Evolutionary conservation across 2,888 invertebrate genomes (phyloP).

Genomic region (Drosophila lacicola): DNA sequence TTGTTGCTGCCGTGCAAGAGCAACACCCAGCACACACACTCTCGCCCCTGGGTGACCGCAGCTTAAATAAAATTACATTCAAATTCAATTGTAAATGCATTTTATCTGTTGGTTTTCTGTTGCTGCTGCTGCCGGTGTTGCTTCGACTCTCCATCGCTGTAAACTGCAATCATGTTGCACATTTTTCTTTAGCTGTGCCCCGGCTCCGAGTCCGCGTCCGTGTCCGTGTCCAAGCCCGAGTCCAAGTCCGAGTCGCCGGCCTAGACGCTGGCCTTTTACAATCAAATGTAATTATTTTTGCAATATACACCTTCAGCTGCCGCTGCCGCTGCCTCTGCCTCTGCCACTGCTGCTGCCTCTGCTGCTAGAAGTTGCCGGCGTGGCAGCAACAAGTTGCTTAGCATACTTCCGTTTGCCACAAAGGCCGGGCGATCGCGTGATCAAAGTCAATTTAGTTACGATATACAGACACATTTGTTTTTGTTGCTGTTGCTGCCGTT

Average conservation of each 20-base stretch:
- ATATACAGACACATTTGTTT: slow-evolving; percentile 82
- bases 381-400: slow-evolving; percentile 81
- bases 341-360: slow-evolving; percentile 21
- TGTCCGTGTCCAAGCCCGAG: slow-evolving; percentile 6
- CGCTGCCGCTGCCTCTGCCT: slow-evolving; percentile 18
- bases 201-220: slow-evolving; percentile 17
- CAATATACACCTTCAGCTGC: slow-evolving; percentile 81
- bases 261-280: slow-evolving; percentile 80
- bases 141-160: slow-evolving; percentile 60
- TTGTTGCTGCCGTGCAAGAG: slow-evolving; percentile 72
- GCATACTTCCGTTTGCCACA: slow-evolving; percentile 83
- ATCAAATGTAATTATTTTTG: slow-evolving; percentile 82
- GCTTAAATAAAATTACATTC: slow-evolving; percentile 83
- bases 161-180: slow-evolving; percentile 84
- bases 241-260: slow-evolving; percentile 40
- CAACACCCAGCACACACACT: slow-evolving; percentile 26
- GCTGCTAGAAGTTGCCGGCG: slow-evolving; percentile 61
- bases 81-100: slow-evolving; percentile 84
- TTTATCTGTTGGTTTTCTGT: slow-evolving; percentile 82
- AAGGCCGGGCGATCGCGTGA: slow-evolving; percentile 83
- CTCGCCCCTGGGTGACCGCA: slow-evolving; percentile 78
- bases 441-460: slow-evolving; percentile 85
- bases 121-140: slow-evolving; percentile 49
- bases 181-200: slow-evolving; percentile 76
- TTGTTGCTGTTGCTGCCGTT: slow-evolving; percentile 43